Percentiles rank a stretch among this genome's conserved stretches.
Conservation (phyloP, 2,797 vertebrate species). For the Lepus oiostolus region DNA sequence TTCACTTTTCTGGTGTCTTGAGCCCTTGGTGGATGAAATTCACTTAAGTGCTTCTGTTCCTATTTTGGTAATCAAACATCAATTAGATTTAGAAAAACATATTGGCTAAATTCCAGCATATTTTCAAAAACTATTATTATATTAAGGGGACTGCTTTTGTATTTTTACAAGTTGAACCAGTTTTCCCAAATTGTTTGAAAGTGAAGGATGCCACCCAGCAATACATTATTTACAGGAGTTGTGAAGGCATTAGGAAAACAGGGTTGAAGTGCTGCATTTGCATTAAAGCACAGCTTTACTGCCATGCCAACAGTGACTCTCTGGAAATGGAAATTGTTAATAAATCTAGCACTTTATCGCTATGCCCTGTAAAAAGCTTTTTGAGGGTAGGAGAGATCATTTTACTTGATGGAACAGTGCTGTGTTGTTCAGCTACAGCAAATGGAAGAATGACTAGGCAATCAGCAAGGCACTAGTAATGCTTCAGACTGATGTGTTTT, state of each 20-base stretch:
- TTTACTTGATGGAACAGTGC: slow-evolving; percentile 61
- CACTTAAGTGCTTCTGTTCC: background rate
- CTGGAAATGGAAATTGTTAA: slow-evolving; percentile 79
- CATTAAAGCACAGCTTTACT: slow-evolving; percentile 69
- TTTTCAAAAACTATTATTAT: slow-evolving; percentile 21
- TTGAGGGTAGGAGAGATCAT: slow-evolving; percentile 42
- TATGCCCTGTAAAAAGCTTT: slow-evolving; percentile 72
- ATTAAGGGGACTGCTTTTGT: slow-evolving; percentile 35
- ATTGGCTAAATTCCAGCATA: slow-evolving; percentile 34
- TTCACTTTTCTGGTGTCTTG: background rate
- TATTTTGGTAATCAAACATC: slow-evolving; percentile 26
- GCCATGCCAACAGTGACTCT: slow-evolving; percentile 42
- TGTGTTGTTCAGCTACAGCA: slow-evolving; percentile 29
- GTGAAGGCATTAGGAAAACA: slow-evolving; percentile 71
- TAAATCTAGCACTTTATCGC: slow-evolving; percentile 77
- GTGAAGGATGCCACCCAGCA: background rate
- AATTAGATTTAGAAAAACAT: slow-evolving; percentile 1
- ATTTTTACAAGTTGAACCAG: slow-evolving; percentile 63
- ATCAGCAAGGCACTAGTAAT: slow-evolving; percentile 28
- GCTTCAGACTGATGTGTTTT: slow-evolving; percentile 64
- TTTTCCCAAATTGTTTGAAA: slow-evolving; percentile 69
- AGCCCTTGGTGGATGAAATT: background rate
- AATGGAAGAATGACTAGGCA: slow-evolving; percentile 67
- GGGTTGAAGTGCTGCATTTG: slow-evolving; percentile 53
- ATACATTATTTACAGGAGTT: slow-evolving; percentile 64